Evolutionary conservation across 92 coral and sea anemone genomes (phyloP), one percentile per base, ranked within the genome.

Genomic region (Virgularia gustaviana): DNA sequence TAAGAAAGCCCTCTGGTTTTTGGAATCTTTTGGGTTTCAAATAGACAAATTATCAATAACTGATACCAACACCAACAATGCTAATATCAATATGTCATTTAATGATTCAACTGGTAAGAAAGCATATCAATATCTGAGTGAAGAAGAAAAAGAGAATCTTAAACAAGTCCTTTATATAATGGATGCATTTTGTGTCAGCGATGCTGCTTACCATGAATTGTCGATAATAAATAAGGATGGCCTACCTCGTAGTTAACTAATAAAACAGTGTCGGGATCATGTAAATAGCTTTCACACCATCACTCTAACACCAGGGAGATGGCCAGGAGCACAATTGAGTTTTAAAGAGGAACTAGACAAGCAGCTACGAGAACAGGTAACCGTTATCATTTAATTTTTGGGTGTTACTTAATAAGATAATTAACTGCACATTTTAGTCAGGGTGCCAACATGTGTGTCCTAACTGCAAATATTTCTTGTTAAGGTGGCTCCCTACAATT

Each of bases 301-400:
- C 10, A 30, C 85, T 73, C 73, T 36, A 54, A 73, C 85, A 20
- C 75, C 80, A 15, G 85, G 85, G 19, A 42, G 39, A 36, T 55
- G 65, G 45, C 52, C 85, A 0, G 85, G 85, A 23, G 80, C 85
- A 53, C 85, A 80, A 51, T 32, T 80, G 65, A 80, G 80, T 39
- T 80, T 80, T 19, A 63, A 33, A 34, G 65, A 73, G 30, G 85
- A 80, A 65, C 85, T 73, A 0, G 41, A 57, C 28, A n/a, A 59
- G 41, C 53, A 58, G 36, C 79, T 73, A 10, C 18, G 19, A 59
- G 15, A 41, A 22, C 79, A 73, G 79, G 79, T 73, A 59, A 49
- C 23, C 23, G 23, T 16, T 16, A 49, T 49, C 23, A 6, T 49
- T 16, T 16, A 16, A 49, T 49, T 49, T 49, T 49, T 6, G 23